Conservation (phyloP, 2,888 invertebrate genomes). For the Agrochola circellaris region DNA sequence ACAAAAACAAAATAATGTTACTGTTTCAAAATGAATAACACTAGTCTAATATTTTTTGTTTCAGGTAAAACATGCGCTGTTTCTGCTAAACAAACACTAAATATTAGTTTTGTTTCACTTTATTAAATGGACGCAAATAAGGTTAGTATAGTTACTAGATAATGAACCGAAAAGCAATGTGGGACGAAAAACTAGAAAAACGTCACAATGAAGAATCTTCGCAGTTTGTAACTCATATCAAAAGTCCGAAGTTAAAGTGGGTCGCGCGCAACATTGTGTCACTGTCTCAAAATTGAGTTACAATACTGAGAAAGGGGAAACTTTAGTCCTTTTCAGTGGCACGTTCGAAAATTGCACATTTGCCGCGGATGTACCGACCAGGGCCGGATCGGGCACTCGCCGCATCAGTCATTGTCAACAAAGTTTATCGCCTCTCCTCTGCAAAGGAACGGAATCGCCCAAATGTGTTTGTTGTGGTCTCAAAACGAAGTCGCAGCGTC, state of each 20-base stretch:
- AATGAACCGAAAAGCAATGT: not conserved
- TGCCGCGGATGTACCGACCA: constrained; percentile 67
- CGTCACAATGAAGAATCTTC: constrained; percentile 63
- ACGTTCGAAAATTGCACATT: constrained; percentile 83
- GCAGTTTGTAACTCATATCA: constrained; percentile 72
- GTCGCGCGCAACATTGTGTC: constrained; percentile 77
- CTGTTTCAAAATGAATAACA: not conserved
- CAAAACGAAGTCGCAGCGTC: constrained; percentile 70
- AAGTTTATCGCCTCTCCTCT: constrained; percentile 80
- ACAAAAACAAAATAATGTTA: not conserved
- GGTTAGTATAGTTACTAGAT: constrained; percentile 44
- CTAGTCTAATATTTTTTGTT: constrained; percentile 48
- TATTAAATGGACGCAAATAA: not conserved
- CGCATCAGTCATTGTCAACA: constrained; percentile 88
- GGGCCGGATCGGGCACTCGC: constrained; percentile 69
- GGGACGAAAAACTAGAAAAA: constrained; percentile 45
- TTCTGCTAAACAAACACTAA: constrained; percentile 25
- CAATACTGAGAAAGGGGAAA: constrained; percentile 76
- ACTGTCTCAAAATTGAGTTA: constrained; percentile 81
- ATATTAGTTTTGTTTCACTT: constrained; percentile 8
- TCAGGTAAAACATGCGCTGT: constrained; percentile 53
- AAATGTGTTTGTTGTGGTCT: constrained; percentile 86
- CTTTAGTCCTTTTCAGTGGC: constrained; percentile 77
- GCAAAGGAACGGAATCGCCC: constrained; percentile 75
- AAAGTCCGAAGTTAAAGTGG: constrained; percentile 77